These are phyloP conservation scores for Solea solea DNA, from an alignment of 2,113 vertebrate genomes.

Conservation along the genomic window DNA sequence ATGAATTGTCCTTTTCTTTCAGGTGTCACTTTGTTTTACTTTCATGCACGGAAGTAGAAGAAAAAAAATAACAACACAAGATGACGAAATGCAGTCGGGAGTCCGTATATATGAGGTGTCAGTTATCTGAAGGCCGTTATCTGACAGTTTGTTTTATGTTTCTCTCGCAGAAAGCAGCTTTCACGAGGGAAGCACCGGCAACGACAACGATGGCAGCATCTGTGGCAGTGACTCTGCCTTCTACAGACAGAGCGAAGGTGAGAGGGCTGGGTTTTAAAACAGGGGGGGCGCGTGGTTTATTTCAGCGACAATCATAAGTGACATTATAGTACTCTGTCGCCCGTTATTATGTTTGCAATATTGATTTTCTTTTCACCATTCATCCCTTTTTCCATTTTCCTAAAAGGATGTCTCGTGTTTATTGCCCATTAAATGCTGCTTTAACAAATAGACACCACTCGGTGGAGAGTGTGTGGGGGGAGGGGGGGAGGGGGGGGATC, in stretches of 20 bases:
- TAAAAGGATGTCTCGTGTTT: constrained; percentile 32
- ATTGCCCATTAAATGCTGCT: constrained; percentile 24
- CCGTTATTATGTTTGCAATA: neutral
- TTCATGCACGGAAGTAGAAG: constrained; percentile 15
- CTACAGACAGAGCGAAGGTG: constrained; percentile 95
- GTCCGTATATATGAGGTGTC: neutral
- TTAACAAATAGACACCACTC: constrained; percentile 3
- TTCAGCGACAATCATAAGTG: constrained; percentile 7
- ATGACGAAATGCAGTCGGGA: constrained; percentile 32
- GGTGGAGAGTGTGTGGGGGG: neutral
- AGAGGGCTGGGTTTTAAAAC: constrained; percentile 17
- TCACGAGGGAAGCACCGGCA: constrained; percentile 86
- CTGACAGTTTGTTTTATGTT: neutral
- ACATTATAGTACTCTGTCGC: constrained; percentile 7
- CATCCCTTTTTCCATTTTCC: constrained; percentile 14
- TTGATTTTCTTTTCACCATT: constrained; percentile 15
- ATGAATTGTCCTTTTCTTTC: constrained; percentile 36
- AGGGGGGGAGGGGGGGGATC: neutral
- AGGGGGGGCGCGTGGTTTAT: too few species aligned
- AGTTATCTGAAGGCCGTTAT: too few species aligned
- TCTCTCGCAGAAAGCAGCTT: constrained; percentile 83
- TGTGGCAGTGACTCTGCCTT: constrained; percentile 94
- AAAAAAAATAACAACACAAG: constrained; percentile 33
- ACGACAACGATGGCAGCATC: constrained; percentile 92
- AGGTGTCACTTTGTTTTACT: constrained; percentile 42